phyloP scores from a whole-genome alignment of 2,888 invertebrate genomes.

The Hoplodrina ambigua region DNA sequence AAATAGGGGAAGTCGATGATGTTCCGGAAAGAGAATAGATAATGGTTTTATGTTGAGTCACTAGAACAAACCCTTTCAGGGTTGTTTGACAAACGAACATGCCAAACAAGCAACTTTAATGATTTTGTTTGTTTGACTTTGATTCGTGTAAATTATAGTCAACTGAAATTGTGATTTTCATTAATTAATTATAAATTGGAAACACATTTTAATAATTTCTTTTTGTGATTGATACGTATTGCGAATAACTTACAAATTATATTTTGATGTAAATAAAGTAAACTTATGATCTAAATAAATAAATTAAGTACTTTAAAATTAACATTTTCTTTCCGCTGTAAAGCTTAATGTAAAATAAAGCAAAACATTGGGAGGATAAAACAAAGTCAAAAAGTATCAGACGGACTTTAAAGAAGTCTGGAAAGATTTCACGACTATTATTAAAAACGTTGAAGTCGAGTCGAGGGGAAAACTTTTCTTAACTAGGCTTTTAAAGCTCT shows the following conservation, averaged over 20 bases:
- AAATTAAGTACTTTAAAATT: not conserved
- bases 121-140: slow-evolving; percentile 39
- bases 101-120: slow-evolving; percentile 34
- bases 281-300: no score
- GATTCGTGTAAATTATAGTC: slow-evolving; percentile 6
- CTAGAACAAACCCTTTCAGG: slow-evolving; percentile 33
- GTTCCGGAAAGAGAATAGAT: slow-evolving; percentile 25
- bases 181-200: not conserved
- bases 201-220: no score
- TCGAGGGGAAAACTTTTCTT: slow-evolving; percentile 66
- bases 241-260: no score
- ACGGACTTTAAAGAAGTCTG: slow-evolving; percentile 51
- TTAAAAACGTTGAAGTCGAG: slow-evolving; percentile 66
- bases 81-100: slow-evolving; percentile 39
- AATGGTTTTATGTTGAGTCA: slow-evolving; percentile 48
- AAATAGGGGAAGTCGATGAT: slow-evolving; percentile 22
- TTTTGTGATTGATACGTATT: no score
- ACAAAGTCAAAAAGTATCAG: slow-evolving; percentile 26
- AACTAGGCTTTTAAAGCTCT: slow-evolving; percentile 72
- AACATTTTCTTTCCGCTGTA: not conserved
- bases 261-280: no score
- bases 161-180: not conserved
- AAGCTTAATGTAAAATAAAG: slow-evolving; percentile 20
- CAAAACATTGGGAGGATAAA: slow-evolving; percentile 20
- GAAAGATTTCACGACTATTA: slow-evolving; percentile 65